Conservation (phyloP, 2,888 invertebrate species). For the Polydrusus pterygomalis region DNA sequence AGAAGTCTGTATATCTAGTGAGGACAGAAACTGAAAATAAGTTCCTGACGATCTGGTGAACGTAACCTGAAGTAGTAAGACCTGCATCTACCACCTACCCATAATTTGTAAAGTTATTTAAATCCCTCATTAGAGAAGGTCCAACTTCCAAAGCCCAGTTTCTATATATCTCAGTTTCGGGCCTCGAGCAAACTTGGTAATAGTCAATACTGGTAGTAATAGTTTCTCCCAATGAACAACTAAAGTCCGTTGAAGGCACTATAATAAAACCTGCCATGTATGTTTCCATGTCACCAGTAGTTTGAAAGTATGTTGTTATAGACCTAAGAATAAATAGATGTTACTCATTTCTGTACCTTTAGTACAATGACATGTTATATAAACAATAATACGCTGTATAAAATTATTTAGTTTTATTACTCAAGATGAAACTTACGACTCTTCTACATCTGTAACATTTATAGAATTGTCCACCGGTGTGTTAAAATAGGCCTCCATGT, state of each 20-base stretch:
- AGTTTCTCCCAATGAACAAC: conserved; percentile 45
- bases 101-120: conserved; percentile 76
- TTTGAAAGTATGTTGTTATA: conserved; percentile 34
- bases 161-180: conserved; percentile 71
- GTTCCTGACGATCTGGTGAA: no score
- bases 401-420: no score
- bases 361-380: no score
- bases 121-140: conserved; percentile 70
- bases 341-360: no score
- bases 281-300: conserved; percentile 54
- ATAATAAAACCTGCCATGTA: conserved; percentile 54
- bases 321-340: background rate
- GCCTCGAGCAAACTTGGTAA: conserved; percentile 71
- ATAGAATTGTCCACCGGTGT: conserved; percentile 11
- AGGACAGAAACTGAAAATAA: no score
- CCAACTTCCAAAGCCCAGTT: conserved; percentile 72
- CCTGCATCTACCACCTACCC: background rate
- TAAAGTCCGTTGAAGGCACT: conserved; percentile 42
- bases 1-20: no score
- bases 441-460: conserved; percentile 26
- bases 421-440: conserved; percentile 40
- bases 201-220: conserved; percentile 24
- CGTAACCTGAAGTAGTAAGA: no score
- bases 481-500: conserved; percentile 41
- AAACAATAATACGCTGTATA: no score